Base-by-base conservation (phyloP, 2,888 invertebrate species). In the Pandemis corylana region DNA sequence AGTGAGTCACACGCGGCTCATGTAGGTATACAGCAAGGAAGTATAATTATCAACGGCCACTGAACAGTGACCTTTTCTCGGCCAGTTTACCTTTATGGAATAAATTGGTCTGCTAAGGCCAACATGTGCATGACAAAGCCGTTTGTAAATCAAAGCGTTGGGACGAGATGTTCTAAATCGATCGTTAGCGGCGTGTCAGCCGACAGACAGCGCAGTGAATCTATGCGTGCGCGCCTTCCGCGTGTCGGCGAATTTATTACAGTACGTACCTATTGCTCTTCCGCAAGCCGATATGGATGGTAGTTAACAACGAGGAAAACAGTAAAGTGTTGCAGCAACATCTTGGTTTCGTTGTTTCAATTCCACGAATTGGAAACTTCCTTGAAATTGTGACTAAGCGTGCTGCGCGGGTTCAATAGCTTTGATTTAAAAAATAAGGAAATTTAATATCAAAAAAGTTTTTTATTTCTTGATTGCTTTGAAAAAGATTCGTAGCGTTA, bases 31-130 rank as follows among this genome's bases (percentile, higher is more conserved):
- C 76, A 80, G 81, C 80, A 80, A 85, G 89, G 89, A 89, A 88
- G 83, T 81, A 70, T 69, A 20, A 20, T 20, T 20, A 36, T 36
- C 28, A 63, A 77, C 83, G 81, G 83, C 13, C 41, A 7, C 61
- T n/a, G 62, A 62, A 74, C 82, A 83, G 81, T 85, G 87, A 87
- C 87, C 87, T 88, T 71, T 75, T 74, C 83, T 84, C 78, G 72
- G 72, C 76, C 75, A 77, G 79, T 83, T 81, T 78, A 71, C 79
- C 86, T 85, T 83, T 88, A 90, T 76, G 88, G 90, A 83, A 86
- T 87, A 88, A 90, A 90, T 85, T 86, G 83, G 78, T 77, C 77
- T 74, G 78, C 67, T 87, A 87, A 90, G 90, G 90, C 80, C 88
- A 87, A 86, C 89, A 78, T 81, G 85, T 86, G 83, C 80, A 79